These are phyloP conservation scores for Oophaga pumilio DNA, from an alignment of 2,113 vertebrate species.

Conservation along the genomic window DNA sequence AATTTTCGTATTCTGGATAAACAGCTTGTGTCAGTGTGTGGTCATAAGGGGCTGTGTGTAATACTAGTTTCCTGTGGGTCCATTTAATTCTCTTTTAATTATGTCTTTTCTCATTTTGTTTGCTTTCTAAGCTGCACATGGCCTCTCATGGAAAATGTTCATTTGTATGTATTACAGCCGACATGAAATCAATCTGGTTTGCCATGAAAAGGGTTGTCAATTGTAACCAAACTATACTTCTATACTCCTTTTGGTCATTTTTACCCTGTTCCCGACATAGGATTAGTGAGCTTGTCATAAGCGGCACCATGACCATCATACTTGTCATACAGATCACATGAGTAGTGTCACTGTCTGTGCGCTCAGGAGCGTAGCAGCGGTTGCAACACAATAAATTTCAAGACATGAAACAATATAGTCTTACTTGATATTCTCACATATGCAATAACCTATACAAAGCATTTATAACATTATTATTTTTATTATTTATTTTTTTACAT, in stretches of 20 bases:
- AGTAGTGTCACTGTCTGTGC: no score
- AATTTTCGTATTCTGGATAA: background rate
- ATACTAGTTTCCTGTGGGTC: constrained; percentile 13
- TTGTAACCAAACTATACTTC: background rate
- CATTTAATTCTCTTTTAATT: constrained; percentile 3
- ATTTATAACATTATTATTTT: background rate
- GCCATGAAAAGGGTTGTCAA: background rate
- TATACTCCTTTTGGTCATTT: background rate
- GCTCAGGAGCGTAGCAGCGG: background rate
- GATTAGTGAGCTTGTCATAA: background rate
- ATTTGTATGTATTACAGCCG: background rate
- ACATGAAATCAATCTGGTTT: background rate
- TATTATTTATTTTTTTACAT: no score
- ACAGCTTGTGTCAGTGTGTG: background rate
- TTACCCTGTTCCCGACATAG: background rate
- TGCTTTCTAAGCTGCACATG: background rate
- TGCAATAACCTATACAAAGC: background rate
- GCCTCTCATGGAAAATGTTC: background rate
- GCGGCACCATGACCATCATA: background rate
- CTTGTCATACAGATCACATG: background rate
- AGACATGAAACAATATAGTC: background rate
- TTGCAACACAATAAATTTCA: background rate
- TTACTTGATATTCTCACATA: background rate
- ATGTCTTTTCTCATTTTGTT: background rate
- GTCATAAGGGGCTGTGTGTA: background rate